phyloP scores from a whole-genome alignment of 64 coral and sea anemone genomes.

The Montipora foliosa region DNA sequence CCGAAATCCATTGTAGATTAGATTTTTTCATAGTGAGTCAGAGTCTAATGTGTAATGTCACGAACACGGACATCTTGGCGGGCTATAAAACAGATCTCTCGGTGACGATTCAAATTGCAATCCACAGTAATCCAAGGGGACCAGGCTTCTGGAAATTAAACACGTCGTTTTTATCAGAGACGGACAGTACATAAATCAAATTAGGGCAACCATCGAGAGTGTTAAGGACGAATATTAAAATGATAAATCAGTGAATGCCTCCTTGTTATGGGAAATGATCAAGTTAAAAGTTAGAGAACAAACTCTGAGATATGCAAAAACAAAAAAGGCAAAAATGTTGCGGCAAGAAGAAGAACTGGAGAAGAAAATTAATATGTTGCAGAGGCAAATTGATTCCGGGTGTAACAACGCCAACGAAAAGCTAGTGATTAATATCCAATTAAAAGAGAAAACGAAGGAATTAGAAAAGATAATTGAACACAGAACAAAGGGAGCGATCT shows the following conservation, averaged over 20 bases:
- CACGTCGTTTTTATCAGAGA: conserved; percentile 15
- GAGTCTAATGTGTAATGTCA: background rate
- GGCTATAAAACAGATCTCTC: conserved; percentile 22
- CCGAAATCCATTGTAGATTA: background rate
- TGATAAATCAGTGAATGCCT: too few relatives aligned
- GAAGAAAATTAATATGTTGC: background rate
- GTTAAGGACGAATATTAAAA: too few relatives aligned
- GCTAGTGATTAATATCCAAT: background rate
- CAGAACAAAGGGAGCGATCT: too few relatives aligned
- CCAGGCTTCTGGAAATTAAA: background rate
- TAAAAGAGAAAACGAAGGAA: background rate
- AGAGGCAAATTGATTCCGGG: background rate
- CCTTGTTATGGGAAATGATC: too few relatives aligned
- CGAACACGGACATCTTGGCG: background rate
- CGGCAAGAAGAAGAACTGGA: conserved; percentile 22
- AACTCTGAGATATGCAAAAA: conserved; percentile 9
- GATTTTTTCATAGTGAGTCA: too few relatives aligned
- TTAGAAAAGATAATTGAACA: too few relatives aligned
- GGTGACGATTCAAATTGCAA: background rate
- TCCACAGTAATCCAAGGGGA: conserved; percentile 10
- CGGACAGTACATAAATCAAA: background rate
- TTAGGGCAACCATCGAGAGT: too few relatives aligned
- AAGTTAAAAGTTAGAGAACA: conserved; percentile 19
- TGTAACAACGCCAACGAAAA: background rate
- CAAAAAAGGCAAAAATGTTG: too few relatives aligned